Conservation (phyloP, 2,113 vertebrate genomes). For the Tauraco erythrolophus region DNA sequence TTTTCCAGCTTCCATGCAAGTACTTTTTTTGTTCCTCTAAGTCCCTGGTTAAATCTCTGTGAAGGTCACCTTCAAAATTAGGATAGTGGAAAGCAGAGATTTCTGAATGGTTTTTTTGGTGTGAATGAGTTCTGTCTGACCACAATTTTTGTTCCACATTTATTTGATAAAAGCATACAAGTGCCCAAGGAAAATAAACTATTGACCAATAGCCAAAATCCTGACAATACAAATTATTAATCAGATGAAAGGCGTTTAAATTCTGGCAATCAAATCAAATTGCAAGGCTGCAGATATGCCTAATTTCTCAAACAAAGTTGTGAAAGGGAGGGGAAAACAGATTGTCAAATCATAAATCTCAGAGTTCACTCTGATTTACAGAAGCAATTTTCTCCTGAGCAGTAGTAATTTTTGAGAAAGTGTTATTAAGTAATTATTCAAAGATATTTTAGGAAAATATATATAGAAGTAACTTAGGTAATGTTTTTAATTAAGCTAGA, state of each 20-base stretch:
- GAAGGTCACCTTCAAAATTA: slow-evolving; percentile 31
- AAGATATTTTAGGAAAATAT: not conserved
- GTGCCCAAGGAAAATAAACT: not conserved
- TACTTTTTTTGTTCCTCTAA: not conserved
- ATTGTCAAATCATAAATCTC: not conserved
- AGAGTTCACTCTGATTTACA: not conserved
- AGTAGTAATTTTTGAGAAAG: not conserved
- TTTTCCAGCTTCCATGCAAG: not conserved
- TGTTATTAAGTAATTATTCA: not conserved
- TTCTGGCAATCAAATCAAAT: not conserved
- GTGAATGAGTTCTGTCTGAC: not conserved
- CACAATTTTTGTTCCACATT: not conserved
- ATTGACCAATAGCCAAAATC: not conserved
- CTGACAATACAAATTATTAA: not conserved
- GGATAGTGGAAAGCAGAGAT: not conserved
- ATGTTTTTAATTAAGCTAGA: not conserved
- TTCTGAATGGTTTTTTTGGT: not conserved
- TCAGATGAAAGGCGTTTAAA: not conserved
- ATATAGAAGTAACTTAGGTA: not conserved
- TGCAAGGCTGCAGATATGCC: not conserved
- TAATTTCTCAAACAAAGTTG: not conserved
- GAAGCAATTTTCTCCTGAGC: not conserved
- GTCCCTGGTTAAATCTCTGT: not conserved
- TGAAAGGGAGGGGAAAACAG: not conserved
- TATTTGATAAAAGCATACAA: not conserved